A percentile compares a stretch with the other conserved stretches of the same genome.
Evolutionary conservation across 2,888 invertebrate species (phyloP).

Genomic region (Ormia ochracea): DNA sequence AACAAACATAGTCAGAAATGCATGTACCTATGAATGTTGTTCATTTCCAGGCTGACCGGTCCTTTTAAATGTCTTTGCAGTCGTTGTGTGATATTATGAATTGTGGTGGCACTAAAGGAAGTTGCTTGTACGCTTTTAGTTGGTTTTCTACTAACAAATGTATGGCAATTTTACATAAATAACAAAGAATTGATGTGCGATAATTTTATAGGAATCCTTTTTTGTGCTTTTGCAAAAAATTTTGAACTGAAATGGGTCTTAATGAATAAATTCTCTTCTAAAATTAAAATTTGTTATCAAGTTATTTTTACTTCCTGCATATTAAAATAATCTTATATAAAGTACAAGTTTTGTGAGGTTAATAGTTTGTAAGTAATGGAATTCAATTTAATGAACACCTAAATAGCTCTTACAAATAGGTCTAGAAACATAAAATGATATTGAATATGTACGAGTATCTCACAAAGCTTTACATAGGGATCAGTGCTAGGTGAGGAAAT

Average conservation of each 20-base stretch:
- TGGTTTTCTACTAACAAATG: background rate
- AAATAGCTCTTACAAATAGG: too few species aligned
- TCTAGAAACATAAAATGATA: too few species aligned
- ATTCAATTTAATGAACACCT: too few species aligned
- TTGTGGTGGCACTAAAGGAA: constrained; percentile 49
- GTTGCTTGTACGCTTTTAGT: constrained; percentile 19
- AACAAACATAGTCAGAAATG: constrained; percentile 5
- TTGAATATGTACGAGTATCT: too few species aligned
- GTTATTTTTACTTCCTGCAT: too few species aligned
- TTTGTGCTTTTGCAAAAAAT: background rate
- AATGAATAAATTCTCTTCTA: background rate
- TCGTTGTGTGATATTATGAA: constrained; percentile 49
- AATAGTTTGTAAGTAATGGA: too few species aligned
- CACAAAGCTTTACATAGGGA: too few species aligned
- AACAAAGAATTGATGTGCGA: background rate
- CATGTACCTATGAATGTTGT: constrained; percentile 10
- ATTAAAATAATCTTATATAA: too few species aligned
- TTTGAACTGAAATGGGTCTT: background rate
- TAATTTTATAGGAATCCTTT: background rate
- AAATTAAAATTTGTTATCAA: background rate
- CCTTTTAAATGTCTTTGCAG: constrained; percentile 52
- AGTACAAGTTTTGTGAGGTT: too few species aligned
- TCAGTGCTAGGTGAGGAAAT: too few species aligned
- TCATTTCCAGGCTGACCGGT: constrained; percentile 47
- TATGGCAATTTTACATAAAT: background rate